Evolutionary conservation across 2,888 invertebrate genomes (phyloP), one percentile per base, ranked within the genome.

Genomic region (Gymnoscelis rufifasciata): DNA sequence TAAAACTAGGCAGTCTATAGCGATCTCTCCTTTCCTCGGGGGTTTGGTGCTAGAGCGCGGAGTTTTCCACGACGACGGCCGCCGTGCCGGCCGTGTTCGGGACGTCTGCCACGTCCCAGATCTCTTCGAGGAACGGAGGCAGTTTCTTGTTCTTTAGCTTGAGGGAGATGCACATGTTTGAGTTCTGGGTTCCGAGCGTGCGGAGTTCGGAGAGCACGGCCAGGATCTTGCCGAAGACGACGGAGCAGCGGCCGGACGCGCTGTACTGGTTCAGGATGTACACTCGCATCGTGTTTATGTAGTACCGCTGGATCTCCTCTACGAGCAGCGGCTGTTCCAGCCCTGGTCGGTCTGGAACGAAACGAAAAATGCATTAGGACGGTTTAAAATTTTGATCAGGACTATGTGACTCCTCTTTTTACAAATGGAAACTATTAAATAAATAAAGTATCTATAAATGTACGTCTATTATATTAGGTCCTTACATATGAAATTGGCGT

Each of bases 261-360:
- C 92, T 92, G 73, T 94, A 91, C 75, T 96, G 92, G 88, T 95
- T 96, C 70, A 95, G 91, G 62, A 97, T 96, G 90, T 99, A 99
- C 71, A 95, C 93, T 70, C 95, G 93, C 66, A 99, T 87, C 41
- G 97, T 96, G 81, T 96, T 95, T 72, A 98, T 91, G 89, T 98
- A 99, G 73, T 97, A 95, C 78, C 97, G 94, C 89, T 98, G 98
- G 78, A 98, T 97, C 81, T 97, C 95, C 79, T 99, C 98, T 60
- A 99, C 97, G 74, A 97, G 93, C 89, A 94, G 93, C 59, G 94
- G 95, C 80, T 98, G 95, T 65, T 94, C 91, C 51, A 99, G 90
- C 50, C 94, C 94, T 51, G 97, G 97, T 73, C 98, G 94, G 83
- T 98, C 98, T 96, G 91, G 11, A 90, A 78, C n/a, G n/a, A n/a